phyloP scores from a whole-genome alignment of 2,888 invertebrate genomes.

The Leucozona laternaria region DNA sequence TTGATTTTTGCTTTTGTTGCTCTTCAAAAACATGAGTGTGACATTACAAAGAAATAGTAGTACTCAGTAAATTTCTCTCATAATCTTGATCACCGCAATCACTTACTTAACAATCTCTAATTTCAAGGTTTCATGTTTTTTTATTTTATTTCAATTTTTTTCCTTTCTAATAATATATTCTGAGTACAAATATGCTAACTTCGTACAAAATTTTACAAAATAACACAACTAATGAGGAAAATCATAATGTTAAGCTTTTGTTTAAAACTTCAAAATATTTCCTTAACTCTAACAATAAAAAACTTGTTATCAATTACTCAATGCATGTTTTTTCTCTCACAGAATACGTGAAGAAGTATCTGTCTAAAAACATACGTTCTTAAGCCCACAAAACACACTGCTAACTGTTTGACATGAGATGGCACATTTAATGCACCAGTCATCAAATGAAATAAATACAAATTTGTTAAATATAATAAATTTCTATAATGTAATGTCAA shows the following conservation, averaged over 20 bases:
- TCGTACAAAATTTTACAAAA: neutral
- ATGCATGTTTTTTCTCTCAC: conserved; percentile 67
- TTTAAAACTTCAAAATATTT: neutral
- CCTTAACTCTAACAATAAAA: neutral
- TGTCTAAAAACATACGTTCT: conserved; percentile 61
- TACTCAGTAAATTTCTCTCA: too few relatives aligned
- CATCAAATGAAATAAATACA: conserved; percentile 32
- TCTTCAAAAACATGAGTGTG: too few relatives aligned
- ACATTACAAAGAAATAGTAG: too few relatives aligned
- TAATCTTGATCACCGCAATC: too few relatives aligned
- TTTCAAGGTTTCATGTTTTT: neutral
- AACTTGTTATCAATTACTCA: conserved; percentile 7
- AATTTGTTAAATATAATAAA: conserved; percentile 9
- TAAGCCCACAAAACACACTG: conserved; percentile 13
- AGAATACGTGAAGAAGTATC: conserved; percentile 71
- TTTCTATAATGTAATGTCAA: conserved; percentile 16
- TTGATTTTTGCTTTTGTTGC: too few relatives aligned
- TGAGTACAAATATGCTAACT: neutral
- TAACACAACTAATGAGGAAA: neutral
- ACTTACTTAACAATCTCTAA: neutral
- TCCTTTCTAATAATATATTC: too few relatives aligned
- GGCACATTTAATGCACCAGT: conserved; percentile 60
- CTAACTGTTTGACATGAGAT: conserved; percentile 33
- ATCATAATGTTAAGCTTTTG: neutral
- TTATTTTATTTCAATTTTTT: neutral